These are phyloP conservation scores for Neopelma chrysocephalum DNA, from an alignment of 2,797 vertebrate species.

Conservation along the genomic window DNA sequence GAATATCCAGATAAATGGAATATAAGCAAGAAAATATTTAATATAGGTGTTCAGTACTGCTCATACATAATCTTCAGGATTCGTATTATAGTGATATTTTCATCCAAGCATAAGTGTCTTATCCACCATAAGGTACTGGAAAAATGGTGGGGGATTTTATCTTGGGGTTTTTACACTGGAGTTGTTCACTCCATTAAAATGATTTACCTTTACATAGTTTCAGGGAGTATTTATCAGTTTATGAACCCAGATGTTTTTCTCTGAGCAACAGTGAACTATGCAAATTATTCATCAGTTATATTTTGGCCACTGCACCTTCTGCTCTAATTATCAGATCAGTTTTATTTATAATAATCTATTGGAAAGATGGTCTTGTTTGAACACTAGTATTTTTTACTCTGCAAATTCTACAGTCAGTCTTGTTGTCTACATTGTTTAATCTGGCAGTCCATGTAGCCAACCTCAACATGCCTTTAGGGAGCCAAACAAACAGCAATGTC, in stretches of 20 bases:
- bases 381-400: background rate
- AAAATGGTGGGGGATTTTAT: background rate
- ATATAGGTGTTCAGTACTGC: slow-evolving; percentile 82
- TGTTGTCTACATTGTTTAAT: background rate
- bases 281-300: background rate
- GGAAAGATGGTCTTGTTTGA: background rate
- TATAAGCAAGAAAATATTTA: slow-evolving; percentile 80
- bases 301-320: background rate
- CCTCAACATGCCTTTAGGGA: background rate
- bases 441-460: background rate
- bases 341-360: background rate
- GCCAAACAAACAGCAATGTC: background rate
- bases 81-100: slow-evolving; percentile 77
- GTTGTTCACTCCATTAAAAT: background rate
- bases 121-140: slow-evolving; percentile 84
- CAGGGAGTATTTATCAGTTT: background rate
- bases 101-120: slow-evolving; percentile 83
- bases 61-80: slow-evolving; percentile 85
- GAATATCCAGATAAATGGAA: slow-evolving; percentile 75
- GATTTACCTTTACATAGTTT: background rate
- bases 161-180: background rate
- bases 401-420: background rate
- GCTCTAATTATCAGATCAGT: background rate
- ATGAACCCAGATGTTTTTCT: background rate
- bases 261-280: background rate